Conservation (phyloP, 2,888 invertebrate genomes). For the Drosophila picticornis region DNA sequence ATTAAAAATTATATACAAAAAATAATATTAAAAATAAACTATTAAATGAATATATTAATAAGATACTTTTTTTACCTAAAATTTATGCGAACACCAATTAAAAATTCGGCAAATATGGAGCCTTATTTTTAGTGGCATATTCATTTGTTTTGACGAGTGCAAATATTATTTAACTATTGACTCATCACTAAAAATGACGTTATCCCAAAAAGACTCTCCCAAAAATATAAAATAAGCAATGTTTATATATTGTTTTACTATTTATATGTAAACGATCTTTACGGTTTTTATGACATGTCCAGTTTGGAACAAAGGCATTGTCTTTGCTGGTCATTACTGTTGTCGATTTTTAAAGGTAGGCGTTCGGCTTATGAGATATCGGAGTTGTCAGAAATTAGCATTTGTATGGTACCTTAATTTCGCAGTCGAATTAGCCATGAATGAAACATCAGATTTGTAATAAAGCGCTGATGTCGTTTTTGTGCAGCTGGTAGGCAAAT, state of each 20-base stretch:
- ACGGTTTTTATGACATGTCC: slow-evolving; percentile 30
- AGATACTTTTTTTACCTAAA: background rate
- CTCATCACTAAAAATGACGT: background rate
- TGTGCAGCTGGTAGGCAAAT: background rate
- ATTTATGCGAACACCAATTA: background rate
- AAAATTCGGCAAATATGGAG: background rate
- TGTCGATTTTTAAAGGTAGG: slow-evolving; percentile 36
- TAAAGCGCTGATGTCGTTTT: slow-evolving; percentile 18
- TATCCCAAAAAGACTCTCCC: background rate
- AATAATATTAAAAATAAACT: background rate
- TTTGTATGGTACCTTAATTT: slow-evolving; percentile 43
- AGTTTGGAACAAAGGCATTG: slow-evolving; percentile 48
- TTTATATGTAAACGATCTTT: slow-evolving; percentile 10
- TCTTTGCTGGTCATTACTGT: slow-evolving; percentile 26
- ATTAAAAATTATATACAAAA: background rate
- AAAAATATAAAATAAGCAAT: background rate
- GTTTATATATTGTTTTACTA: background rate
- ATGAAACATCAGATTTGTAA: slow-evolving; percentile 22
- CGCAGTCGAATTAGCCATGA: slow-evolving; percentile 17
- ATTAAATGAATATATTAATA: too few relatives aligned
- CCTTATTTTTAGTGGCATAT: background rate
- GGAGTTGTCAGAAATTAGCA: slow-evolving; percentile 35
- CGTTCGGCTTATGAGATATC: slow-evolving; percentile 43
- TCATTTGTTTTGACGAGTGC: background rate
- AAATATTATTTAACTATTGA: background rate